Evolutionary conservation across 2,113 vertebrate species (phyloP).

Genomic region (Dinomys branickii): DNA sequence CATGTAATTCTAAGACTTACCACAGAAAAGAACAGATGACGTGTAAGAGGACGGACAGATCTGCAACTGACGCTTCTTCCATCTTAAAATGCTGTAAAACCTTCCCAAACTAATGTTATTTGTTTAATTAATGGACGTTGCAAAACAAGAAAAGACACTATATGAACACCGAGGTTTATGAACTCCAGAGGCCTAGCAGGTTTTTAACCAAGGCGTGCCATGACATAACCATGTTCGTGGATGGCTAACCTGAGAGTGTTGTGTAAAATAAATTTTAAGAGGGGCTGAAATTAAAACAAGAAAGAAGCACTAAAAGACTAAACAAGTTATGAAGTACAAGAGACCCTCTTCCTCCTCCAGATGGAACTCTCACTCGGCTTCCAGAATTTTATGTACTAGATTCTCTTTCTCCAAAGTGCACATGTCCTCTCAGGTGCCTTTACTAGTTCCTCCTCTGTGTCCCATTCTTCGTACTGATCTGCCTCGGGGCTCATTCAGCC

Average conservation of each 20-base stretch:
- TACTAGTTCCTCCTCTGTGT: not conserved
- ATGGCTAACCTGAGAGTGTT: not conserved
- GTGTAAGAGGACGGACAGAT: not conserved
- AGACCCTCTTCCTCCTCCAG: not conserved
- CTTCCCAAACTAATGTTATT: not conserved
- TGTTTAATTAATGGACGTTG: not conserved
- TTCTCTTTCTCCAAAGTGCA: not conserved
- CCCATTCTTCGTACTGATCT: not conserved
- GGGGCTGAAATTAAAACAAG: not conserved
- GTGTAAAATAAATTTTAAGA: not conserved
- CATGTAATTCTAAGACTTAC: not conserved
- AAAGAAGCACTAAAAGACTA: not conserved
- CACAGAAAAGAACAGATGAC: not conserved
- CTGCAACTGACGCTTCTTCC: not conserved
- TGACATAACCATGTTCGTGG: not conserved
- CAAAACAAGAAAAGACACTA: slow-evolving; percentile 16
- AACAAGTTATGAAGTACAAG: not conserved
- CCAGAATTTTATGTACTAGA: not conserved
- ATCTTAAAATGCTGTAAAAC: not conserved
- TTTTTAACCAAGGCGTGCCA: not conserved
- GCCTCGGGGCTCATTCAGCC: not conserved
- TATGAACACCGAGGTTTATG: not conserved
- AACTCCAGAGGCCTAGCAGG: not conserved
- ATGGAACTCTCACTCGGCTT: not conserved
- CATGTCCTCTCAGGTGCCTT: not conserved